Percentiles rank a stretch among this genome's conserved stretches.
These are phyloP conservation scores for Heliconius cydno DNA, from an alignment of 2,888 invertebrate genomes.

Conservation along the genomic window DNA sequence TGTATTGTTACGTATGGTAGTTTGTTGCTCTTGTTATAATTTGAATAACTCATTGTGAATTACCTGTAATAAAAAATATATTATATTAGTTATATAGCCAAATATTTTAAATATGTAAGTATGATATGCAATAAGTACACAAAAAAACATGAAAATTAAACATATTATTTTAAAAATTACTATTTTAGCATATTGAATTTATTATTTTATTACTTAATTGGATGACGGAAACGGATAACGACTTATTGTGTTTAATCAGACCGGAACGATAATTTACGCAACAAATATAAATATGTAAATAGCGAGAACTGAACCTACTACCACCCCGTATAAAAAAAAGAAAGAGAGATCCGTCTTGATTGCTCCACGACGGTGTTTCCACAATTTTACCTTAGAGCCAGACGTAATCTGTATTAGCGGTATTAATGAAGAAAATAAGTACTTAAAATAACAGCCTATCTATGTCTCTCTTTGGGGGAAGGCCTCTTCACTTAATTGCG, in stretches of 20 bases:
- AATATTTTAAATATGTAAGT: not conserved
- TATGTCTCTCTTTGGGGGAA: constrained; percentile 25
- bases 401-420: constrained; percentile 18
- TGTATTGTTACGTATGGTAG: not conserved
- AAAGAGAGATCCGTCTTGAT: too few species aligned
- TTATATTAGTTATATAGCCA: not conserved
- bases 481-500: constrained; percentile 26
- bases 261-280: not conserved
- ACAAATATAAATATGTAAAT: not conserved
- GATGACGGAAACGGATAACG: not conserved
- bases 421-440: constrained; percentile 27
- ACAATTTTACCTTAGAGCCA: not conserved
- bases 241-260: not conserved
- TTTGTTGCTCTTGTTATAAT: not conserved
- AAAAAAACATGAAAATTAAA: too few species aligned
- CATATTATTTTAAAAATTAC: too few species aligned
- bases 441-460: constrained; percentile 27
- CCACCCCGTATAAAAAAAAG: not conserved
- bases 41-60: not conserved
- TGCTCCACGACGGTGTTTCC: not conserved
- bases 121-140: too few species aligned
- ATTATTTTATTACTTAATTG: not conserved
- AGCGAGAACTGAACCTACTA: not conserved
- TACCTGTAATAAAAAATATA: constrained; percentile 11
- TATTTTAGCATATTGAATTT: too few species aligned